Evolutionary conservation across 2,797 vertebrate species (phyloP), one percentile per base, ranked within the genome.

Genomic region (Parotocinclus haroldoi): DNA sequence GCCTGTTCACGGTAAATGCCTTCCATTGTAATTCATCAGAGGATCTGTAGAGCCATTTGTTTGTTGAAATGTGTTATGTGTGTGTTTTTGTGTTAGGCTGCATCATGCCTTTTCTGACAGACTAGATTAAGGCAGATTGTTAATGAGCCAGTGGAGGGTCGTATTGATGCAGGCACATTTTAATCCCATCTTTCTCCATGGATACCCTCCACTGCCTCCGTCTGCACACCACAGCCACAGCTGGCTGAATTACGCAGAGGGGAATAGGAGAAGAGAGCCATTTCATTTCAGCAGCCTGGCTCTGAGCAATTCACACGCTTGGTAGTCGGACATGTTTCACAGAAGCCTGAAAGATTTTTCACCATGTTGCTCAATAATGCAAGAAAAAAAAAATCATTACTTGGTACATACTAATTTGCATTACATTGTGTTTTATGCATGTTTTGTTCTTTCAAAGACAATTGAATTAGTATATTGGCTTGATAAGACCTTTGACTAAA

Each of bases 91-190:
- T 63, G 38, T 59, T 59, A 16, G 50, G 39, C 54, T 66, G 50
- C 49, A 36, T 50, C 61, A 12, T 16, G 56, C 44, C 49, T 55
- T 42, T 12, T 66, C 45, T 63, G 68, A 61, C 65, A 60, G 67
- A 66, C 60, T 39, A 69, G 51, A 70, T 72, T 75, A 79, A 64
- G 52, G 66, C 58, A 18, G 42, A 50, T 19, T 48, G 49, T 63
- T 76, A 76, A 75, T 72, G 72, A 76, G 69, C 70, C 72, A 75
- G 53, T 68, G 56, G 69, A 75, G 61, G 54, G 55, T 72, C 49
- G 54, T 73, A 65, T 76, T 58, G 19, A 59, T 67, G 63, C 39
- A 14, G 56, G 48, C 51, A 65, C 42, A 70, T 72, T 79, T 68
- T 74, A 70, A 67, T 74, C 69, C 73, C 14, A 66, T 74, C 52